Evolutionary conservation across 2,113 vertebrate species (phyloP), one percentile per base, ranked within the genome.

Genomic region (Sorex fumeus): DNA sequence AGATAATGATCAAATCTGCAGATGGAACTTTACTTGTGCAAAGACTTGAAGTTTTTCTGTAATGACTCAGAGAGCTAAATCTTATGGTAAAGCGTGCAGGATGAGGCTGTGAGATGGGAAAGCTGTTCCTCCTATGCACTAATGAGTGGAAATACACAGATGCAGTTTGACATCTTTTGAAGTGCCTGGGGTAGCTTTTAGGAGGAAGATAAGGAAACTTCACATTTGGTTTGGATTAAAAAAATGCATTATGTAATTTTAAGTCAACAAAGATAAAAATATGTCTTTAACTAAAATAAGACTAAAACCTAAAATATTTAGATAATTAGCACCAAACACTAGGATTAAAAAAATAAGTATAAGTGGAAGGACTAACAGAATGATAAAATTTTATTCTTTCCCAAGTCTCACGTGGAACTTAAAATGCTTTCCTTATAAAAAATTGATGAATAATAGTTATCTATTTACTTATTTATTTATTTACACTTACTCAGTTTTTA

Each of bases 251-350:
- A 66, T 16, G 86, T 87, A 34, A 40, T 74, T 86, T 93, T 70
- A 92, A 79, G 72, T 82, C 28, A 84, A 21, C 47, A 67, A 53
- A 64, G 75, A 70, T 89, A 80, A 88, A 93, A 93, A 76, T 82
- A 77, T 74, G 84, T 77, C 36, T 71, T 86, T 66, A 89, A 74
- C 40, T 75, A 77, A 94, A 87, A 23, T 69, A 40, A 91, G 78
- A 76, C 62, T 34, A 74, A 81, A 82, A 0, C 8, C 19, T 19
- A 10, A 87, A 74, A 76, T 67, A 57, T n/a, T 34, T 87, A 74
- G 18, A 6, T 74, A 93, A 75, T 71, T 76, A 72, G 80, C 32
- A 67, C 11, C 40, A 88, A 74, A 84, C 18, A 8, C 82, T 94
- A 72, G 72, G 32, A 15, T 62, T 12, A 87, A 91, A 70, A 91